A percentile compares a stretch with the other conserved stretches of the same genome.
phyloP scores from a whole-genome alignment of 2,888 invertebrate species.

The Drosophila monieri region DNA sequence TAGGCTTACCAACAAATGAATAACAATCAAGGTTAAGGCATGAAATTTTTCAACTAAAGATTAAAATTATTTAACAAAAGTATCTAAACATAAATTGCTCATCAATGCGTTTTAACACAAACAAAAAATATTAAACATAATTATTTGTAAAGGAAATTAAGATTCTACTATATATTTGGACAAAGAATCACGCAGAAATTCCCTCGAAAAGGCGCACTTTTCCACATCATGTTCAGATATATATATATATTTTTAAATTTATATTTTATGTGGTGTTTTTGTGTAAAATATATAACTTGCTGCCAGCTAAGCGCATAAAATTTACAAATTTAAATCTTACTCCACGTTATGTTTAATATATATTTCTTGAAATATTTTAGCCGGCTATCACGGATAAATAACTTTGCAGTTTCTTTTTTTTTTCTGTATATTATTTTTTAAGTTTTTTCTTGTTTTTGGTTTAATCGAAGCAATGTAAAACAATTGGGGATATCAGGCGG shows the following conservation, averaged over 20 bases:
- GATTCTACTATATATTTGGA: constrained; percentile 69
- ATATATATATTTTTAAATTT: constrained; percentile 35
- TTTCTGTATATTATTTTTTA: not conserved
- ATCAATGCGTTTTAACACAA: constrained; percentile 14
- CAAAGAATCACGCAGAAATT: constrained; percentile 70
- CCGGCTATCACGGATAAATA: constrained; percentile 70
- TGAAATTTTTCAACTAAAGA: constrained; percentile 55
- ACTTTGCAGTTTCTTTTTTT: constrained; percentile 43
- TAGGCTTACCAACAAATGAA: constrained; percentile 56
- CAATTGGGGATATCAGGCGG: constrained; percentile 17
- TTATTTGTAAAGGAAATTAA: constrained; percentile 43
- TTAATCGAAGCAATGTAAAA: constrained; percentile 33
- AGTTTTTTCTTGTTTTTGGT: constrained; percentile 27
- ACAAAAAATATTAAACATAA: constrained; percentile 11
- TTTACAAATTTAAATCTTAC: constrained; percentile 64
- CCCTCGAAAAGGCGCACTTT: constrained; percentile 49
- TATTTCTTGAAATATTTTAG: constrained; percentile 54
- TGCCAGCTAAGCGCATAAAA: constrained; percentile 58
- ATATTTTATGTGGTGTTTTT: constrained; percentile 38
- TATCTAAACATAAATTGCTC: constrained; percentile 59
- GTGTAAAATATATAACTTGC: constrained; percentile 54
- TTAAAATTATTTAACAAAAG: constrained; percentile 78
- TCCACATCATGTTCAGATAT: constrained; percentile 48
- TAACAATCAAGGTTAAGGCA: constrained; percentile 53
- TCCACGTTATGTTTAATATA: constrained; percentile 21